These are phyloP conservation scores for Acropternis orthonyx DNA, from an alignment of 2,797 vertebrate species.

Conservation along the genomic window DNA sequence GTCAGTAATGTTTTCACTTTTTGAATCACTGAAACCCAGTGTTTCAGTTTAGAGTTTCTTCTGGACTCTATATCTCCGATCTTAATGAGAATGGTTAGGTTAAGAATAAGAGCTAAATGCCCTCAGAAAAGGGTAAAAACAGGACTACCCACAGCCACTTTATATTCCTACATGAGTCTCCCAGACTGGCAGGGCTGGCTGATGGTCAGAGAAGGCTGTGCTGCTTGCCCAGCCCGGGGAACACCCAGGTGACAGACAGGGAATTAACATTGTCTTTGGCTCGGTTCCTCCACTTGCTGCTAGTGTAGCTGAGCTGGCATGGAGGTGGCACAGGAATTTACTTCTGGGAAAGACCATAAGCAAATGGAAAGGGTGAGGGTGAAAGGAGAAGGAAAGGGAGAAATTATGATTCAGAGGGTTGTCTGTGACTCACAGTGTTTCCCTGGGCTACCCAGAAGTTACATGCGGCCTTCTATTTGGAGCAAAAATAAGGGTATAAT, in stretches of 20 bases:
- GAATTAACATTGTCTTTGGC: not conserved
- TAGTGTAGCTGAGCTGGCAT: not conserved
- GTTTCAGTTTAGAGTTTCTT: not conserved
- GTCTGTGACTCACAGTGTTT: constrained; percentile 10
- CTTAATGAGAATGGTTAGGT: not conserved
- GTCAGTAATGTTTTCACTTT: not conserved
- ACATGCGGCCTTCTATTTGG: not conserved
- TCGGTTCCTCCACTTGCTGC: not conserved
- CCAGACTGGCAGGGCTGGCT: not conserved
- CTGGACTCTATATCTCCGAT: not conserved
- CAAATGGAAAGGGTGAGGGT: not conserved
- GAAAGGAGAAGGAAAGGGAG: not conserved
- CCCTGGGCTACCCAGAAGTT: not conserved
- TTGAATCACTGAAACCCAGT: not conserved
- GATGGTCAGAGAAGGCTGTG: not conserved
- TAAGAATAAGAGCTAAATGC: not conserved
- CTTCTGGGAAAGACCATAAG: not conserved
- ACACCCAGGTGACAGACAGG: not conserved
- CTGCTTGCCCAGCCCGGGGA: not conserved
- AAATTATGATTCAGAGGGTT: not conserved
- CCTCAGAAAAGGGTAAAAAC: not conserved
- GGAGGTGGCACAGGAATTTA: not conserved
- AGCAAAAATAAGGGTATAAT: not conserved
- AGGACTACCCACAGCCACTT: not conserved
- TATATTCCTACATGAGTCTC: not conserved